Base-by-base conservation (phyloP, 2,113 vertebrate genomes). In the Ramphastos sulfuratus region DNA sequence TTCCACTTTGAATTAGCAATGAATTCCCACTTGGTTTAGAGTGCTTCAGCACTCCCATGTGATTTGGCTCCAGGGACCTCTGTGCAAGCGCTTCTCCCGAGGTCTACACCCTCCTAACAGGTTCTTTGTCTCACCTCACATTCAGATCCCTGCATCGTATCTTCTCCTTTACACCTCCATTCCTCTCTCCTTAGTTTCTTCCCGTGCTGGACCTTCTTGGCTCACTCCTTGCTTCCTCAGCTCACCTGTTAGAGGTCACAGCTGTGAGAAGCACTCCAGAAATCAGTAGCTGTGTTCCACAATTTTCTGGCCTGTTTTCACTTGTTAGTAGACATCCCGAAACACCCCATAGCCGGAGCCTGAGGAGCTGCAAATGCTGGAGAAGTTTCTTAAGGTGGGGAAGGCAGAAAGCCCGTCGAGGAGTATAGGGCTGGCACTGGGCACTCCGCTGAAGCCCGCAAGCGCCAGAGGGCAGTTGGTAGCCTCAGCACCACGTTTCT, bases 1-100 rank as follows among this genome's bases (percentile, higher is more conserved):
- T 95, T 95, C 89, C 94, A 82, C 52, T 67, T 46, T 91, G 75
- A 95, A 96, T 92, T 77, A 96, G 52, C 89, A 87, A 92, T 82
- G 86, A 91, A 78, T 18, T 83, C 90, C 28, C 65, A 14, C 52
- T 58, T 78, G 55, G 59, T 61, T 67, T 23, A 37, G 1, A 84
- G 77, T 4, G 39, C n/a, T 50, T 56, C 58, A 30, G 74, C 19
- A 6, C 61, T 79, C 18, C 20, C 3, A 1, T 20, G 33, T 13
- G 37, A 42, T 60, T 56, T 42, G 21, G 58, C 54, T 78, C 42
- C 52, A 25, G 65, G 60, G 60, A 66, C 20, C n/a, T 28, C 1
- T 0, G 17, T 3, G 10, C 23, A 63, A 58, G 39, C 0, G 8
- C 15, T 27, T 23, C 50, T 55, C 39, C 52, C 1, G 17, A 54